Evolutionary conservation across 2,888 invertebrate genomes (phyloP).

Genomic region (Liposcelis brunnea): DNA sequence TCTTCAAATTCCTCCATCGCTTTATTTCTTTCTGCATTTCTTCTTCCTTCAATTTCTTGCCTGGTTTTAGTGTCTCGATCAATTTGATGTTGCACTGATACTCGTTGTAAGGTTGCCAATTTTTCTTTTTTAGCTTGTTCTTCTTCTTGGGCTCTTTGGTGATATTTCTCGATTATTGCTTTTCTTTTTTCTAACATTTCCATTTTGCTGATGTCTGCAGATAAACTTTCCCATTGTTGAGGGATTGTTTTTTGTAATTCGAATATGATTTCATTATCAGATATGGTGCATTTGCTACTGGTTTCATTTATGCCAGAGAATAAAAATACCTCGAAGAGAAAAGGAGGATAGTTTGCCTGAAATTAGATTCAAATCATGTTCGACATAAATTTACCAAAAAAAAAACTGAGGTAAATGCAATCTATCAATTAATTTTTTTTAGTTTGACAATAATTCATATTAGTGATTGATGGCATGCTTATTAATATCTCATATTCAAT

Average conservation of each 20-base stretch:
- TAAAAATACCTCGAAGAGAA: constrained; percentile 58
- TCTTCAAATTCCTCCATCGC: constrained; percentile 48
- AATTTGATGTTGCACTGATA: constrained; percentile 41
- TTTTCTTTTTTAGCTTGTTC: constrained; percentile 33
- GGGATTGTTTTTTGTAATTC: constrained; percentile 43
- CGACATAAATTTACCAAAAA: too few species aligned
- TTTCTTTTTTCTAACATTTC: constrained; percentile 38
- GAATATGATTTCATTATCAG: constrained; percentile 42
- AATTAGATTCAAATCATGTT: too few species aligned
- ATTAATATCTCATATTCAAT: too few species aligned
- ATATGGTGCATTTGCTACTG: constrained; percentile 44
- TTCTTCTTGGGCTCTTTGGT: constrained; percentile 35
- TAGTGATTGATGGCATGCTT: too few species aligned
- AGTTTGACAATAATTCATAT: too few species aligned
- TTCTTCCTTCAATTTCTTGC: constrained; percentile 41
- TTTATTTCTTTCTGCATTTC: constrained; percentile 39
- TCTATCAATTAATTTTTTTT: too few species aligned
- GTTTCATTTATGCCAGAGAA: constrained; percentile 39
- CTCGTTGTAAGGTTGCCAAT: constrained; percentile 37
- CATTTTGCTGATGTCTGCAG: constrained; percentile 35
- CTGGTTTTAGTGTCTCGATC: constrained; percentile 38
- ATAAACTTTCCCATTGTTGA: constrained; percentile 38
- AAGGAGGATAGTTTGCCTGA: constrained; percentile 49
- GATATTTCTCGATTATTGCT: constrained; percentile 36
- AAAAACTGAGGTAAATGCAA: too few species aligned